Base-by-base conservation (phyloP, 2,888 invertebrate species). In the Synanthedon tipuliformis region DNA sequence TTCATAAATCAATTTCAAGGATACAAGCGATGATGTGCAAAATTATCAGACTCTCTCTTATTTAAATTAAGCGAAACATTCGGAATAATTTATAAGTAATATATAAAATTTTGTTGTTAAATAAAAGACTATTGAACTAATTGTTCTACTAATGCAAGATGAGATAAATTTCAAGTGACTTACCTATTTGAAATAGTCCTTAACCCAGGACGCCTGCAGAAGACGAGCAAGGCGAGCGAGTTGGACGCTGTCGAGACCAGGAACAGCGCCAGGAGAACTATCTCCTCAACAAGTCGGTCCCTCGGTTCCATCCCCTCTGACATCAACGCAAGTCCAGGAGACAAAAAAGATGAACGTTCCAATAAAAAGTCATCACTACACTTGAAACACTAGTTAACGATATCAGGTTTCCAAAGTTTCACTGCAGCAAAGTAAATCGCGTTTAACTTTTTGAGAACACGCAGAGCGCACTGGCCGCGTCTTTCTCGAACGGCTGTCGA, bases 171-270 rank as follows among this genome's bases (percentile, higher is more conserved):
- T 52, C 49, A 49, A 68, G 16, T 18, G 55, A 73, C 88, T 84
- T 82, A 93, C 93, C 93, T 90, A 89, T 94, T 94, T 55, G 94
- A 94, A 64, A 94, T 91, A 60, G 93, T 94, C 68, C 94, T 89
- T 51, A 94, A 84, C 51, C 92, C 91, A 52, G 94, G 91, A 61
- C 92, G 88, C 65, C 91, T 88, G 73, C 91, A 90, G 81, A 94
- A 94, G 51, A 94, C 92, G 61, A 94, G 81, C 61, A 94, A 87
- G 54, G 94, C 91, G 61, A 93, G 88, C 51, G 90, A 89, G 73
- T 94, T 94, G 66, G 93, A 91, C 56, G 92, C 88, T 53, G 93
- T 89, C 54, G 94, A 93, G 62, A 92, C 89, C 69, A 90, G 80
- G 71, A 91, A 89, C 63, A 91, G 74, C 56, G 78, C 78, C 62